Conservation (phyloP, 2,113 vertebrate genomes). For the Pan troglodytes region NHGRI_mPanTro3-v2.1_pri NC_072401.2:147839001-147839500, state of each 20-base stretch:
- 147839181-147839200: not conserved
- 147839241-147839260: not conserved
- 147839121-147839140: not conserved
- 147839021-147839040: not conserved
- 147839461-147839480: slow-evolving; percentile 1
- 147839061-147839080: not conserved
- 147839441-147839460: slow-evolving; percentile 7
- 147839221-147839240: not conserved
- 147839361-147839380: not conserved
- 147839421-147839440: not conserved
- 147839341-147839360: not conserved
- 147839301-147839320: not conserved
- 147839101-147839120: not conserved
- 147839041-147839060: not conserved
- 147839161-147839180: not conserved
- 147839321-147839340: not conserved
- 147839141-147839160: not conserved
- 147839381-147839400: not conserved
- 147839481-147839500: not conserved
- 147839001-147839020: not conserved
- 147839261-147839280: not conserved
- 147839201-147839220: not conserved
- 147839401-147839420: not conserved
- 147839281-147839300: not conserved
- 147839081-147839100: not conserved